Conservation (phyloP, 2,113 vertebrate species). For the Hippocampus comes region DNA sequence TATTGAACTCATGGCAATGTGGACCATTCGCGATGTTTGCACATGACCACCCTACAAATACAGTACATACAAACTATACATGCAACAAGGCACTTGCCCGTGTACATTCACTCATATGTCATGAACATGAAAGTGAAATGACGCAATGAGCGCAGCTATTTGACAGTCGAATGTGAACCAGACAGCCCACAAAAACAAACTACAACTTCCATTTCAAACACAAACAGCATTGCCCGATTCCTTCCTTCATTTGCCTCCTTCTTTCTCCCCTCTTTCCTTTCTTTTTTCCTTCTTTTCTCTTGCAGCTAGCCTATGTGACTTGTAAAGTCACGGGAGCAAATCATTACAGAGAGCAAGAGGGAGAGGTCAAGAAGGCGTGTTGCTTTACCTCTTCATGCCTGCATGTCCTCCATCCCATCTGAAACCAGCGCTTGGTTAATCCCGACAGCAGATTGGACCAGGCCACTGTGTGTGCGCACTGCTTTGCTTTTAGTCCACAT, state of each 20-base stretch:
- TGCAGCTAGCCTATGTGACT: constrained; percentile 33
- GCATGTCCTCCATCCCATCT: constrained; percentile 61
- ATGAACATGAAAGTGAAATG: constrained; percentile 36
- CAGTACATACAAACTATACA: constrained; percentile 9
- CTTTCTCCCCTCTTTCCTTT: not conserved
- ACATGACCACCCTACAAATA: constrained; percentile 1
- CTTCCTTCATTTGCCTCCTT: not conserved
- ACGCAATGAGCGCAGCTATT: constrained; percentile 46
- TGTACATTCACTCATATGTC: constrained; percentile 17
- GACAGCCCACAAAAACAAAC: constrained; percentile 40
- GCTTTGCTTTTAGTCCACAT: constrained; percentile 72
- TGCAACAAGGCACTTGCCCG: not conserved
- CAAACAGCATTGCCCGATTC: constrained; percentile 28
- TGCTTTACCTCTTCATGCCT: constrained; percentile 70
- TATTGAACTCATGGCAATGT: not conserved
- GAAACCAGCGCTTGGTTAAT: constrained; percentile 66
- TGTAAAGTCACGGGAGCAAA: constrained; percentile 42
- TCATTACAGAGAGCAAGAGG: constrained; percentile 28
- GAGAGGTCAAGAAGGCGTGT: constrained; percentile 30
- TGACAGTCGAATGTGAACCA: constrained; percentile 55
- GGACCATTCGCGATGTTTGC: not conserved
- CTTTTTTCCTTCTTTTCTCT: constrained; percentile 23
- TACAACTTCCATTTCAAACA: constrained; percentile 40
- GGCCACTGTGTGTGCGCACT: constrained; percentile 45
- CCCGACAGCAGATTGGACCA: constrained; percentile 62